Conservation (phyloP, 1,140 invertebrate species). For the Propsilocerus akamusi region DNA sequence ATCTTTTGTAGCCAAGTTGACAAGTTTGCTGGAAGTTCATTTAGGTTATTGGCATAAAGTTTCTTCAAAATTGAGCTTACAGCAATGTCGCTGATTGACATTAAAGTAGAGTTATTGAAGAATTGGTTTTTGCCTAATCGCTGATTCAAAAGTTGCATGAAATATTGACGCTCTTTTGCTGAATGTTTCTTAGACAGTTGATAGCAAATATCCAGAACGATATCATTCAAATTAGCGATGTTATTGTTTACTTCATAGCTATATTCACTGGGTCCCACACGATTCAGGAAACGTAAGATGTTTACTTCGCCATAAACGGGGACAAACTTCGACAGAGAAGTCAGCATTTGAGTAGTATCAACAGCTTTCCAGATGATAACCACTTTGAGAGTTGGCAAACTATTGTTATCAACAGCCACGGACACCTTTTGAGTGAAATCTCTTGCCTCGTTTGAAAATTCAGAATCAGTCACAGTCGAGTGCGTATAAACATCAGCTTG, state of each 20-base stretch:
- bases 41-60: not conserved
- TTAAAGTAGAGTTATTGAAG: not conserved
- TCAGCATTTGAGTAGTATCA: constrained; percentile 24
- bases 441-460: constrained; percentile 16
- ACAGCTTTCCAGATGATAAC: constrained; percentile 23
- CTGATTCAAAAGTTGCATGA: not conserved
- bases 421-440: constrained; percentile 17
- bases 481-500: constrained; percentile 21
- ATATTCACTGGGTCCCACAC: constrained; percentile 18
- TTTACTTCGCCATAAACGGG: constrained; percentile 23
- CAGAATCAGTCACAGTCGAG: constrained; percentile 19
- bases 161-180: not conserved
- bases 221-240: constrained; percentile 20
- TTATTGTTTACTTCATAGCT: constrained; percentile 16
- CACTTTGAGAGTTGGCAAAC: constrained; percentile 16
- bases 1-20: not conserved
- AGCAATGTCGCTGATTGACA: not conserved
- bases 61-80: not conserved
- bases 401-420: constrained; percentile 8
- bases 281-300: constrained; percentile 21
- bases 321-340: constrained; percentile 22
- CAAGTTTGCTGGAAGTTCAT: not conserved
- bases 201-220: constrained; percentile 22
- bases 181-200: constrained; percentile 10
- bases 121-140: not conserved